phyloP scores from a whole-genome alignment of 1,140 invertebrate genomes.

The Eumaeus atala region DNA sequence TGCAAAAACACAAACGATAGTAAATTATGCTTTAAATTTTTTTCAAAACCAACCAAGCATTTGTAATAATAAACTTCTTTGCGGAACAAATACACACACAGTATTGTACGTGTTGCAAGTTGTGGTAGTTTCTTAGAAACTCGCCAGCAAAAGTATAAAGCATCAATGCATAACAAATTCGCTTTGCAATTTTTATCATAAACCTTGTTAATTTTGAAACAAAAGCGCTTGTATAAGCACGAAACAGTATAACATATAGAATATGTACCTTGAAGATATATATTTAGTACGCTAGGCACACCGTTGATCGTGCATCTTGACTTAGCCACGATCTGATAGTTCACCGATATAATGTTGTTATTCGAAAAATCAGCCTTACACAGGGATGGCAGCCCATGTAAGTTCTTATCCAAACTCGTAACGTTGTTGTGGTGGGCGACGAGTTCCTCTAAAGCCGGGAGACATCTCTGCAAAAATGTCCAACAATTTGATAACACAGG shows the following conservation, averaged over 20 bases:
- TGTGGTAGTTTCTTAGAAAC: no score
- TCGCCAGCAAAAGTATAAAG: no score
- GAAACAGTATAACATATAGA: not conserved
- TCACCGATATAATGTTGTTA: slow-evolving; percentile 82
- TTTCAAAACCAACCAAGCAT: no score
- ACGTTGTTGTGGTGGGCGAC: slow-evolving; percentile 84
- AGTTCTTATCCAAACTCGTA: slow-evolving; percentile 82
- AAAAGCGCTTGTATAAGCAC: not conserved
- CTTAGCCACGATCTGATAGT: slow-evolving; percentile 83
- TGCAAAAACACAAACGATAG: no score
- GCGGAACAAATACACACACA: no score
- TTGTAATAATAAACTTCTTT: no score
- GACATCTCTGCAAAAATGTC: slow-evolving; percentile 78
- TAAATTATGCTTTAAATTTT: no score
- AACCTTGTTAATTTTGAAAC: not conserved
- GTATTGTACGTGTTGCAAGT: no score
- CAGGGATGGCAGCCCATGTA: slow-evolving; percentile 84
- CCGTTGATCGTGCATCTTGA: slow-evolving; percentile 85
- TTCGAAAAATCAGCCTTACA: slow-evolving; percentile 85
- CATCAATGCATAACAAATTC: no score
- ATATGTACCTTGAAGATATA: slow-evolving; percentile 82
- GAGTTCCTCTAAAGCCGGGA: slow-evolving; percentile 83
- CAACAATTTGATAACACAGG: slow-evolving; percentile 10
- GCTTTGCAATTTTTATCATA: no score
- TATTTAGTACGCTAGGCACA: slow-evolving; percentile 82